Evolutionary conservation across 2,113 vertebrate genomes (phyloP).

Genomic region (Martes martes): DNA sequence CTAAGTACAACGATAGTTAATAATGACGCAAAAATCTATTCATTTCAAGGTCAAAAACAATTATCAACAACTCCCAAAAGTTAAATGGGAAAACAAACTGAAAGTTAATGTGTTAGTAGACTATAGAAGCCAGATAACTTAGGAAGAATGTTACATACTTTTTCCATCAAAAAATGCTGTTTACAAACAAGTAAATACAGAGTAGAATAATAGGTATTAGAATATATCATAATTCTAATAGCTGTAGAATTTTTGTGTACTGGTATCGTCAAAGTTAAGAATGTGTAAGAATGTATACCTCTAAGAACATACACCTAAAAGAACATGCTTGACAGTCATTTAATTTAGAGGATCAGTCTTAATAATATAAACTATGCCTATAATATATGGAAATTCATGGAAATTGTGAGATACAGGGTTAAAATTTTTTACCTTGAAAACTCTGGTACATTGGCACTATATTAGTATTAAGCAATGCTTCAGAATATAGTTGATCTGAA

Average conservation of each 20-base stretch:
- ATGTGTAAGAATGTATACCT: neutral
- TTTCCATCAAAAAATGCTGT: neutral
- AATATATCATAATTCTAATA: slow-evolving; percentile 13
- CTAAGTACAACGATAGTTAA: neutral
- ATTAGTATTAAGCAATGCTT: slow-evolving; percentile 84
- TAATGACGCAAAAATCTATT: neutral
- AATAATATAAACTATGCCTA: neutral
- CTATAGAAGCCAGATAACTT: neutral
- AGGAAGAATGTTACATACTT: neutral
- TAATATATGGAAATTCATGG: neutral
- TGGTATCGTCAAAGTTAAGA: slow-evolving; percentile 4
- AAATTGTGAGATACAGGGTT: neutral
- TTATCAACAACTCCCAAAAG: neutral
- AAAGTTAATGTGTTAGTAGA: neutral
- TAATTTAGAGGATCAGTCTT: neutral
- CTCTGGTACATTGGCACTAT: slow-evolving; percentile 87
- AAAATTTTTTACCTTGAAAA: slow-evolving; percentile 84
- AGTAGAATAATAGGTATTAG: neutral
- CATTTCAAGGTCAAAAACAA: slow-evolving; percentile 12
- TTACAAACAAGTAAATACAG: slow-evolving; percentile 2
- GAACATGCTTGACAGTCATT: neutral
- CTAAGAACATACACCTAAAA: neutral
- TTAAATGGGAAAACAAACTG: neutral
- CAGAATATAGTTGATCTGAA: slow-evolving; percentile 71
- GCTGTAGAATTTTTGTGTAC: neutral